Evolutionary conservation across 2,888 invertebrate species (phyloP), one percentile per base, ranked within the genome.

Genomic region (Notodonta dromedarius): DNA sequence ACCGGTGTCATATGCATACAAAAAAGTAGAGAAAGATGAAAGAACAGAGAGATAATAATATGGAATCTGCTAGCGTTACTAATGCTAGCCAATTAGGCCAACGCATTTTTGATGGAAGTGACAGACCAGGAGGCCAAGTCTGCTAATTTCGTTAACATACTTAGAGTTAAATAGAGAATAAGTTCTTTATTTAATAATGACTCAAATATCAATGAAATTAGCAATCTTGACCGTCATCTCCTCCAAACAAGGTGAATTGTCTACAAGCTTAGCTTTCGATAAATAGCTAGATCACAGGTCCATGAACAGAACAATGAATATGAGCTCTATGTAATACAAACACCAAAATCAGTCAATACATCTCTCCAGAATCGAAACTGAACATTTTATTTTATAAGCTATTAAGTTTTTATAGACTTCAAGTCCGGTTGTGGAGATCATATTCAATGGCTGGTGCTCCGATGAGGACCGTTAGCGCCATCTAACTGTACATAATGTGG

Each of bases 401-500:
- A 52, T 52, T 52, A 35, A n/a, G 50, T 58, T 61, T 58, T 61
- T 51, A 54, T 58, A 14, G 48, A n/a, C n/a, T 5, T 5, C 12
- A 5, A 52, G 52, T 51, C 51, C 32, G 13, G 52, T 52, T 52
- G 52, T 52, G 32, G 58, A 64, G 69, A 69, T 69, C 62, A 67
- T 66, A 53, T 62, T 58, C 65, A 60, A 65, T 62, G 58, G 54
- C 58, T 69, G 64, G 60, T 59, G 63, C 61, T 65, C 65, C 65
- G 67, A 63, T 64, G 65, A 57, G 64, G 71, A 77, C 87, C 86
- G 87, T 87, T 86, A 86, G 79, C 79, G 78, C 62, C 63, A 73
- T 69, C 63, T 88, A 88, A 86, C 87, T 82, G 87, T 87, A 84
- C 78, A 74, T 80, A 83, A 80, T 79, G 74, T 74, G 78, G 67